These are phyloP conservation scores for Carlito syrichta DNA, from an alignment of 2,113 vertebrate genomes.

Conservation along the genomic window DNA sequence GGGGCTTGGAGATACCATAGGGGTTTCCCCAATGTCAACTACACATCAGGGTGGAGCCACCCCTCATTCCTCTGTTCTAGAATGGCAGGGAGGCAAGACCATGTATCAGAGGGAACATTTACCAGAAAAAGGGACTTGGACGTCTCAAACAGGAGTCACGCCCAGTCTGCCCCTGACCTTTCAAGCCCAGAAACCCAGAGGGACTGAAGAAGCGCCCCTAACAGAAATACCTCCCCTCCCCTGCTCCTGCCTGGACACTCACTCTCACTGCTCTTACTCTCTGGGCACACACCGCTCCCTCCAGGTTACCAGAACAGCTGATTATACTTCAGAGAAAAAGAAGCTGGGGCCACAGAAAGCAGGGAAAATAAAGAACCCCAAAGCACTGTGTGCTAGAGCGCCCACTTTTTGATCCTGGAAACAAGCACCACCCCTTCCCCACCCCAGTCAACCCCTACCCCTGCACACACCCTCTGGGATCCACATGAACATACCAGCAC, in stretches of 20 bases:
- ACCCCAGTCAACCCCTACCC: too few species aligned
- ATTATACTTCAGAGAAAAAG: neutral
- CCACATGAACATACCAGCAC: neutral
- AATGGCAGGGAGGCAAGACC: neutral
- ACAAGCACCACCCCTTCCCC: accelerated
- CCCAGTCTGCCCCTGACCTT: neutral
- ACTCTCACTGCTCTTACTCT: neutral
- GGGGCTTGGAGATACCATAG: neutral
- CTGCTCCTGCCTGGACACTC: neutral
- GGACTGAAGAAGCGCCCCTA: neutral
- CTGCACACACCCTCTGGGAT: neutral
- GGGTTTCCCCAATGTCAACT: neutral
- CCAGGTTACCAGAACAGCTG: neutral
- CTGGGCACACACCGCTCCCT: neutral
- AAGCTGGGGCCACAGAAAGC: neutral
- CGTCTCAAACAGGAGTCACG: neutral
- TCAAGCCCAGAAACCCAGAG: constrained; percentile 6
- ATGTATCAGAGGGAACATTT: neutral
- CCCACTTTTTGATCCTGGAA: neutral
- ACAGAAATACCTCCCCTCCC: neutral
- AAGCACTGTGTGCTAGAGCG: neutral
- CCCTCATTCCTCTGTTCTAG: neutral
- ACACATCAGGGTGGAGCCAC: neutral
- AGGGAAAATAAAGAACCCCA: neutral
- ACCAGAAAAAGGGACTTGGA: neutral